Conservation (phyloP, 2,113 vertebrate species). For the Oreotrochilus melanogaster region DNA sequence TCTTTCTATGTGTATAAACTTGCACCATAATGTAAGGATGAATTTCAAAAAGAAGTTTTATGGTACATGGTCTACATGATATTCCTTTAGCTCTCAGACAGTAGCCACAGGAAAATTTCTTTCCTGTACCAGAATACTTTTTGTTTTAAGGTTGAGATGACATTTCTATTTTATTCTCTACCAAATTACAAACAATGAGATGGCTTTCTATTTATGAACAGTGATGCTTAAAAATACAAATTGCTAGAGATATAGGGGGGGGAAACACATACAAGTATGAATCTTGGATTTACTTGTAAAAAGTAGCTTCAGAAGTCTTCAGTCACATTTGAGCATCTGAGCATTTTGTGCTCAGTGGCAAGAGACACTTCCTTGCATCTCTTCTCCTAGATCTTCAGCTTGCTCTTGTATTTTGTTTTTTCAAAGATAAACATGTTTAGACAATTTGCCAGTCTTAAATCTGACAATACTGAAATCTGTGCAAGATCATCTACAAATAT, state of each 20-base stretch:
- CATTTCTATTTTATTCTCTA: background rate
- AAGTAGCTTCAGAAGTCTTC: background rate
- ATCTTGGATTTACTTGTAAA: background rate
- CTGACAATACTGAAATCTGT: background rate
- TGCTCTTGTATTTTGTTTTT: background rate
- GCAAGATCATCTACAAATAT: background rate
- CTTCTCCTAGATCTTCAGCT: background rate
- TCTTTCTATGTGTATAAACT: fast-evolving
- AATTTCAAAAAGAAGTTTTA: background rate
- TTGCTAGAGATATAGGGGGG: background rate
- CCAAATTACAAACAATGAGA: background rate
- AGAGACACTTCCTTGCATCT: background rate
- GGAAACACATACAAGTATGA: background rate
- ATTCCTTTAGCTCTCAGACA: background rate
- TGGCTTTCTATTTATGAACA: background rate
- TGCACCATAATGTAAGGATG: background rate
- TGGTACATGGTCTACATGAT: background rate
- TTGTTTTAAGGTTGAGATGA: background rate
- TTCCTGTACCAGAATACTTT: background rate
- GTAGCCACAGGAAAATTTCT: background rate
- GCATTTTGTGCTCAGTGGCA: background rate
- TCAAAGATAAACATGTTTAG: background rate
- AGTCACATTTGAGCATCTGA: background rate
- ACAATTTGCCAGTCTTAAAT: background rate
- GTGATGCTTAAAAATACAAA: background rate